Evolutionary conservation across 2,797 vertebrate genomes (phyloP).

Genomic region (Chromis chromis): DNA sequence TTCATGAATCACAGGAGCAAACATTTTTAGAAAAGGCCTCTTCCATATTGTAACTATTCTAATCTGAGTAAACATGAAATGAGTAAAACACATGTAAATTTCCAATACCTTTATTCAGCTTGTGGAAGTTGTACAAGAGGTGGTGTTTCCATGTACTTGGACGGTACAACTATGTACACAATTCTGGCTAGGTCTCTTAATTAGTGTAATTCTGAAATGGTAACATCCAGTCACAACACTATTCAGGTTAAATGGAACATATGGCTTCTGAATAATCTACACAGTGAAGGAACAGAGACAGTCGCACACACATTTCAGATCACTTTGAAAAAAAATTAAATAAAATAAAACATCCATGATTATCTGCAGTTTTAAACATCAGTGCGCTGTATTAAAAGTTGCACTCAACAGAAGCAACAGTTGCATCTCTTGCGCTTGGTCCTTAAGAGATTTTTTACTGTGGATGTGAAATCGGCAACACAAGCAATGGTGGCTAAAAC

Average conservation of each 20-base stretch:
- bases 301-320: conserved; percentile 34
- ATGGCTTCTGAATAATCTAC: conserved; percentile 73
- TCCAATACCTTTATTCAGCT: conserved; percentile 81
- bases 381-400: conserved; percentile 30
- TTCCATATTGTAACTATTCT: not conserved
- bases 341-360: conserved; percentile 13
- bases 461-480: conserved; percentile 38
- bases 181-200: conserved; percentile 59
- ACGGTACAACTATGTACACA: conserved; percentile 75
- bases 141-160: conserved; percentile 53
- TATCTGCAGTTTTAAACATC: conserved; percentile 26
- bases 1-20: not conserved
- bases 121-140: conserved; percentile 80
- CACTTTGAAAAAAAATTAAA: not conserved
- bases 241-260: conserved; percentile 72
- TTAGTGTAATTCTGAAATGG: conserved; percentile 66
- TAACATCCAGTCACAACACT: conserved; percentile 82
- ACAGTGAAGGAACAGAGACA: conserved; percentile 55
- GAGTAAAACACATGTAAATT: conserved; percentile 62
- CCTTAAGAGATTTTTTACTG: conserved; percentile 36
- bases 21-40: not conserved
- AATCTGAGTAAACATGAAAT: not conserved
- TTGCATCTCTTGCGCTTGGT: conserved; percentile 69
- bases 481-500: conserved; percentile 37
- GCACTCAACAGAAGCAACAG: conserved; percentile 46